phyloP scores from a whole-genome alignment of 2,888 invertebrate genomes.

The Dinocampus coccinellae region DNA sequence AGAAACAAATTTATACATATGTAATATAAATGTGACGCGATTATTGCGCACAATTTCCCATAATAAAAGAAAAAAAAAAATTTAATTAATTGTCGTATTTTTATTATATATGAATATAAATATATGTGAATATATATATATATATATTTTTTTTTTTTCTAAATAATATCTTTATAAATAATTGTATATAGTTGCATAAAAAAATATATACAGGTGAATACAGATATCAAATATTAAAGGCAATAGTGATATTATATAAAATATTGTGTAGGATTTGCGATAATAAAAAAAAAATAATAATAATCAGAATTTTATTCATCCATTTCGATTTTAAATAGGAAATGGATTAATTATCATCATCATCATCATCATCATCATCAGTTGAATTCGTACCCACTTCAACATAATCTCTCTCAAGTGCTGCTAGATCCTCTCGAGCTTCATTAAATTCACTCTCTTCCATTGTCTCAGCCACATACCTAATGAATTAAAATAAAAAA shows the following conservation, averaged over 20 bases:
- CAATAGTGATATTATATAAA: background rate
- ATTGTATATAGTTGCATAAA: background rate
- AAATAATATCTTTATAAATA: background rate
- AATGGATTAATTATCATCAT: slow-evolving; percentile 55
- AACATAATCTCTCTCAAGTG: slow-evolving; percentile 89
- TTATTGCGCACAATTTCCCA: background rate
- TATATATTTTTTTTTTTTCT: background rate
- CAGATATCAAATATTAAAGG: background rate
- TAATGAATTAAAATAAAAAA: slow-evolving; percentile 36
- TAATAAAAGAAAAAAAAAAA: slow-evolving; percentile 15
- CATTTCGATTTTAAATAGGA: no score
- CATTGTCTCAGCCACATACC: slow-evolving; percentile 59
- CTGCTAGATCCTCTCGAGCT: slow-evolving; percentile 74
- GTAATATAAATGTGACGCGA: slow-evolving; percentile 6
- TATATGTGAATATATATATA: no score
- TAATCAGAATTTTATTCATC: background rate
- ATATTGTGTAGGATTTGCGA: background rate
- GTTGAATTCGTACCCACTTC: slow-evolving; percentile 90
- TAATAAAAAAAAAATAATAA: background rate
- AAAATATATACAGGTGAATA: background rate
- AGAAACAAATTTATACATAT: slow-evolving; percentile 14
- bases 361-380: slow-evolving; percentile 84
- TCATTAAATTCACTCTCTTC: slow-evolving; percentile 61
- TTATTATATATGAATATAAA: no score
- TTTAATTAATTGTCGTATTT: background rate